These are phyloP conservation scores for Gobio gobio DNA, from an alignment of 2,113 vertebrate species.

Conservation along the genomic window DNA sequence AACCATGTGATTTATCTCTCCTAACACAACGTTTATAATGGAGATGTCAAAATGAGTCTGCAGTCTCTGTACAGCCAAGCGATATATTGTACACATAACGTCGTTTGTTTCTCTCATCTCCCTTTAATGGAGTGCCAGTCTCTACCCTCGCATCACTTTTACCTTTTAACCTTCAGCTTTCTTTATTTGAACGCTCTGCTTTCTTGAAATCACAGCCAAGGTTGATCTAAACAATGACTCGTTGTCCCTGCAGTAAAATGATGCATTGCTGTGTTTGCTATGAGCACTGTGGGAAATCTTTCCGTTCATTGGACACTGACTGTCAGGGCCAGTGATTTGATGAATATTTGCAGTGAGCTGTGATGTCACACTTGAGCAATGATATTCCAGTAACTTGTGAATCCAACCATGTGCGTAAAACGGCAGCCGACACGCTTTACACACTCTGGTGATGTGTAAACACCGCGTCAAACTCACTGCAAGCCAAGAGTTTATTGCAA, in stretches of 20 bases:
- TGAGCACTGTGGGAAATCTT: background rate
- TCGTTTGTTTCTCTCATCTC: background rate
- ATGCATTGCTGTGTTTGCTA: background rate
- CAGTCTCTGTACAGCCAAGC: slow-evolving; percentile 10
- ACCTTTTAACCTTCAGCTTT: slow-evolving; percentile 14
- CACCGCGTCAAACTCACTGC: background rate
- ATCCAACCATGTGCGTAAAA: background rate
- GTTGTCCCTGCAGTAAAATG: background rate
- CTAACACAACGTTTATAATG: slow-evolving; percentile 15
- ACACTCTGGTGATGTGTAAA: slow-evolving; percentile 6
- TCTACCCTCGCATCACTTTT: background rate
- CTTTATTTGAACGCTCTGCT: slow-evolving; percentile 9
- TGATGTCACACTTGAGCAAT: slow-evolving; percentile 16
- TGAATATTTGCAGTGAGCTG: slow-evolving; percentile 18
- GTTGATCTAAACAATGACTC: slow-evolving; percentile 1
- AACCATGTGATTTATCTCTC: background rate
- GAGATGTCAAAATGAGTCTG: slow-evolving; percentile 32
- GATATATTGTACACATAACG: slow-evolving; percentile 20
- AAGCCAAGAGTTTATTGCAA: slow-evolving; percentile 15
- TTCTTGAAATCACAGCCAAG: slow-evolving; percentile 11
- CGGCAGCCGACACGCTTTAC: background rate
- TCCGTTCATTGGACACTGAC: background rate
- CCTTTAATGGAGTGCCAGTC: background rate
- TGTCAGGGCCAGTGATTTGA: background rate
- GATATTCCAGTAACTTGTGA: slow-evolving; percentile 35